phyloP scores from a whole-genome alignment of 1,140 invertebrate species.

The Steinernema khuongi region DNA sequence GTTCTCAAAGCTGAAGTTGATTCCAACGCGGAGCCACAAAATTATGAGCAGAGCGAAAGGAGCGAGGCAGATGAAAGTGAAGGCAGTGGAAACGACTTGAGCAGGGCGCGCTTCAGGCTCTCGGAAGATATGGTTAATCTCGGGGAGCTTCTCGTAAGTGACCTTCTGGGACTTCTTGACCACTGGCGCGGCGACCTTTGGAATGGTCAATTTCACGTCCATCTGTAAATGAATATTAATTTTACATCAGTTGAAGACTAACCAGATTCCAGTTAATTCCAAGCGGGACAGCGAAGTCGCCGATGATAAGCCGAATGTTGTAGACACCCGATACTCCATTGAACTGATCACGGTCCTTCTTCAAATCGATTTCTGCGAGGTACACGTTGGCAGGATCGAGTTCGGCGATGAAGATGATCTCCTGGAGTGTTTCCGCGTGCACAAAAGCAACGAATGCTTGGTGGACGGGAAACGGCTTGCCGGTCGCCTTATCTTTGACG shows the following conservation, averaged over 20 bases:
- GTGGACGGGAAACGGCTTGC: conserved; percentile 19
- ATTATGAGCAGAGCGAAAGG: conserved; percentile 77
- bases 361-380: conserved; percentile 64
- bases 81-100: conserved; percentile 77
- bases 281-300: conserved; percentile 81
- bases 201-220: conserved; percentile 33
- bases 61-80: conserved; percentile 74
- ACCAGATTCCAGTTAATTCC: conserved; percentile 78
- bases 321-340: conserved; percentile 73
- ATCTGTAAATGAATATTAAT: conserved; percentile 25
- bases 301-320: conserved; percentile 76
- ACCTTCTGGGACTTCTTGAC: conserved; percentile 45
- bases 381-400: conserved; percentile 19
- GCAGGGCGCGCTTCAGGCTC: conserved; percentile 83
- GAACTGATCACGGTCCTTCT: conserved; percentile 74
- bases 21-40: conserved; percentile 79
- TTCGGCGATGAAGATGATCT: conserved; percentile 26
- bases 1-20: conserved; percentile 80
- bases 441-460: conserved; percentile 34
- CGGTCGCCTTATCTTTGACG: conserved; percentile 24
- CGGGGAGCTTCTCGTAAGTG: conserved; percentile 42
- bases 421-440: conserved; percentile 9
- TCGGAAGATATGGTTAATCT: conserved; percentile 78
- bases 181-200: conserved; percentile 17
- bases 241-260: neutral